A percentile compares a stretch with the other conserved stretches of the same genome.
Conservation (phyloP, 2,113 vertebrate genomes). For the Notothenia rossii region DNA sequence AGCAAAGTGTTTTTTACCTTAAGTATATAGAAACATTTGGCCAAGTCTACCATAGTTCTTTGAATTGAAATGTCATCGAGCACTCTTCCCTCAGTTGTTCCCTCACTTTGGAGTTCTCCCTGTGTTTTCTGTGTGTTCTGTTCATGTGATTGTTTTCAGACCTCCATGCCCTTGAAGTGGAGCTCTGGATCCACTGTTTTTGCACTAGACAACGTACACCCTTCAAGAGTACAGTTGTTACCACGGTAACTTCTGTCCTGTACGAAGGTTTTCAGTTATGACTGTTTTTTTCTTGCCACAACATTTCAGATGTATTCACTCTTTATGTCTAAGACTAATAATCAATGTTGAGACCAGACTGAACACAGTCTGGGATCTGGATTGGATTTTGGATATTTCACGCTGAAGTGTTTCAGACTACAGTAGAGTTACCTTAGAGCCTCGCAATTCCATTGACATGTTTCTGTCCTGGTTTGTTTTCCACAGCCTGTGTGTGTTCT, state of each 20-base stretch:
- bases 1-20: background rate
- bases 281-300: constrained; percentile 55
- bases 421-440: constrained; percentile 11
- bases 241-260: constrained; percentile 58
- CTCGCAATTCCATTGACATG: constrained; percentile 5
- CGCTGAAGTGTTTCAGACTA: constrained; percentile 27
- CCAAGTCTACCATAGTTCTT: background rate
- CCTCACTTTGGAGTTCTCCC: background rate
- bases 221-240: constrained; percentile 66
- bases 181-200: constrained; percentile 83
- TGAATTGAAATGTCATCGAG: background rate
- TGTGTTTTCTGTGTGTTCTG: constrained; percentile 48
- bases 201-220: constrained; percentile 81
- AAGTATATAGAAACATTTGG: background rate
- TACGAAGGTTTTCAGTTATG: constrained; percentile 74
- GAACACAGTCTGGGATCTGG: constrained; percentile 45
- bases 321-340: constrained; percentile 32
- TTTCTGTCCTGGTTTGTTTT: constrained; percentile 41
- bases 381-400: constrained; percentile 38
- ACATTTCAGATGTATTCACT: constrained; percentile 61
- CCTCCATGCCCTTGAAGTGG: constrained; percentile 83
- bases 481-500: constrained; percentile 51
- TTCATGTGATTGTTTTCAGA: constrained; percentile 76
- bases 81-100: constrained; percentile 11
- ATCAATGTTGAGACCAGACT: constrained; percentile 49